Base-by-base conservation (phyloP, 2,797 vertebrate species). In the Podargus strigoides region DNA sequence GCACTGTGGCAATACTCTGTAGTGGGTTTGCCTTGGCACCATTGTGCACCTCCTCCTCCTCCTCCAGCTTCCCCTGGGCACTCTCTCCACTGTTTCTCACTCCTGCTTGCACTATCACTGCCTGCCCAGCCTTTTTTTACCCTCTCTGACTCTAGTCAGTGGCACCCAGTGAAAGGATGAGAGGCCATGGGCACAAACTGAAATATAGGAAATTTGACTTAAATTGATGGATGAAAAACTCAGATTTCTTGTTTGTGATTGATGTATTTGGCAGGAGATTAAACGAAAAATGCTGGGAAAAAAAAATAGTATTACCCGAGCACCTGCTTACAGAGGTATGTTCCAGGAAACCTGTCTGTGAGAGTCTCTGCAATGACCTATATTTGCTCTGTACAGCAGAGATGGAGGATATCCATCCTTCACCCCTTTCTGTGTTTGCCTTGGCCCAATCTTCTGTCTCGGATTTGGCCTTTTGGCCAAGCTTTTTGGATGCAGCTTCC, bases 1-100 rank as follows among this genome's bases (percentile, higher is more conserved):
- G 19, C 11, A 36, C 13, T 60, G 50, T 37, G 18, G 18, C 37
- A 59, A 52, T 56, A 49, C 11, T 27, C 26, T 62, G 16, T 42
- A 18, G 9, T 41, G 32, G 32, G 10, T 49, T 56, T 72, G 7
- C 17, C 14, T 18, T 3, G 0, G n/a, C 4, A 2, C 52, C 28
- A 22, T 30, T 13, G 60, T 0, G 0, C 9, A 49, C 6, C 2
- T 32, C 26, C 11, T 41, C 7, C 11, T 41, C 6, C 17, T 72
- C 19, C 59, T 74, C 20, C 17, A 53, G 9, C 18, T 81, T 81
- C 8, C 34, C 39, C 22, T 47, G 34, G 26, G 9, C 1, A 0
- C 18, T 60, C 32, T 24, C 7, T 52, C 60, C 30, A 46, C 12
- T 53, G 10, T 34, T 88, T 60, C 52, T 87, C 39, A 60, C 60